A percentile compares a stretch with the other conserved stretches of the same genome.
These are phyloP conservation scores for Uria aalge DNA, from an alignment of 2,113 vertebrate species.

Conservation along the genomic window DNA sequence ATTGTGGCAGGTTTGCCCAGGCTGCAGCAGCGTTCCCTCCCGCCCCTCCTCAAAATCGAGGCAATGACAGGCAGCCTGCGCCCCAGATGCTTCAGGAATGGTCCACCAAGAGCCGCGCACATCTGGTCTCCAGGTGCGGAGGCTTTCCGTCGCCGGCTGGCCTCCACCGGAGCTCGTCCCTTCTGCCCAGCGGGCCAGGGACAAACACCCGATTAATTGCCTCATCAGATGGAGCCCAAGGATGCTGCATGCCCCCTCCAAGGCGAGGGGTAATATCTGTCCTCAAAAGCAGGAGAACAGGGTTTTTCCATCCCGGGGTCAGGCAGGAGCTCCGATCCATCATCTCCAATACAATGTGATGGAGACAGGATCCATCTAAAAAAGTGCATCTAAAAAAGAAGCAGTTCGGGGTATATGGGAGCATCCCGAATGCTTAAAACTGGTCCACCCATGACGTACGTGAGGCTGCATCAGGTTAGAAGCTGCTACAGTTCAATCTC, in stretches of 20 bases:
- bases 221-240: background rate
- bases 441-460: background rate
- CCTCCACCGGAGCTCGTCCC: background rate
- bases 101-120: background rate
- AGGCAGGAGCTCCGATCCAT: background rate
- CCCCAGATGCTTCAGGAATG: constrained; percentile 33
- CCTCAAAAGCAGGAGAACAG: background rate
- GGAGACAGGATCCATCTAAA: background rate
- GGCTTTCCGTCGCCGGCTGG: background rate
- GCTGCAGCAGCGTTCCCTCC: background rate
- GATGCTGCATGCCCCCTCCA: background rate
- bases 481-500: background rate
- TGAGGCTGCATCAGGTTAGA: background rate
- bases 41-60: constrained; percentile 3
- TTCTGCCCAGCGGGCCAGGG: background rate
- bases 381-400: background rate
- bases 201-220: background rate
- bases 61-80: constrained; percentile 3
- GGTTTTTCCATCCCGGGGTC: background rate
- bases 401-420: background rate
- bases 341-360: background rate
- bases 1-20: background rate
- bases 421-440: background rate
- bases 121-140: constrained; percentile 69
- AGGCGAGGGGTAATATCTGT: background rate